These are phyloP conservation scores for Cygnus atratus DNA, from an alignment of 2,113 vertebrate species.

Conservation along the genomic window DNA sequence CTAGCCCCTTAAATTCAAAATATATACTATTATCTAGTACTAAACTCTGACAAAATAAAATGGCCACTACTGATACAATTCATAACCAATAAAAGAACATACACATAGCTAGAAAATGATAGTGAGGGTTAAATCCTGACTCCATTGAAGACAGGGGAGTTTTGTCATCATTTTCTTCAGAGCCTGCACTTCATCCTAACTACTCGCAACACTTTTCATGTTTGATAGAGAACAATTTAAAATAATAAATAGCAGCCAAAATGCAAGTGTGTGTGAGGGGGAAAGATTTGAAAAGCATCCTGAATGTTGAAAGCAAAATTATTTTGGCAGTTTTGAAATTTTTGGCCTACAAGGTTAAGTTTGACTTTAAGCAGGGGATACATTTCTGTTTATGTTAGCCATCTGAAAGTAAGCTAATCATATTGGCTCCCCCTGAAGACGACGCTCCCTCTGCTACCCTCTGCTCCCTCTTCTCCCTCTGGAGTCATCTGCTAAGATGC, in stretches of 20 bases:
- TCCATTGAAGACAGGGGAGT: neutral
- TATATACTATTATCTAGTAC: neutral
- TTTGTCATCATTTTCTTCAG: constrained; percentile 32
- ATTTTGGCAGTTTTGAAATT: neutral
- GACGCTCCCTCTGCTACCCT: neutral
- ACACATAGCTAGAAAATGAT: neutral
- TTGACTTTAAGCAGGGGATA: neutral
- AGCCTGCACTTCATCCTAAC: constrained; percentile 32
- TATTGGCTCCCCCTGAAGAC: neutral
- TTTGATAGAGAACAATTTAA: constrained; percentile 32
- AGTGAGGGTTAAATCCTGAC: constrained; percentile 12
- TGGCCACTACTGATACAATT: neutral
- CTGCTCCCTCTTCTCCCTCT: neutral
- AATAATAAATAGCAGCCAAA: constrained; percentile 44
- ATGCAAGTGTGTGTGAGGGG: neutral
- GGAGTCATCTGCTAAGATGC: neutral
- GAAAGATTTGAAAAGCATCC: neutral
- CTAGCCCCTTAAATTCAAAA: neutral
- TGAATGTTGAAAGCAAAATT: neutral
- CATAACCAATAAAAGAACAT: neutral
- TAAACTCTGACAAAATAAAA: constrained; percentile 5
- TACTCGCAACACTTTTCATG: constrained; percentile 25
- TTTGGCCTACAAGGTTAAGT: neutral
- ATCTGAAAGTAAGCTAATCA: neutral
- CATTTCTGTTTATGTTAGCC: neutral